phyloP scores from a whole-genome alignment of 2,113 vertebrate species.

The Lathamus discolor region DNA sequence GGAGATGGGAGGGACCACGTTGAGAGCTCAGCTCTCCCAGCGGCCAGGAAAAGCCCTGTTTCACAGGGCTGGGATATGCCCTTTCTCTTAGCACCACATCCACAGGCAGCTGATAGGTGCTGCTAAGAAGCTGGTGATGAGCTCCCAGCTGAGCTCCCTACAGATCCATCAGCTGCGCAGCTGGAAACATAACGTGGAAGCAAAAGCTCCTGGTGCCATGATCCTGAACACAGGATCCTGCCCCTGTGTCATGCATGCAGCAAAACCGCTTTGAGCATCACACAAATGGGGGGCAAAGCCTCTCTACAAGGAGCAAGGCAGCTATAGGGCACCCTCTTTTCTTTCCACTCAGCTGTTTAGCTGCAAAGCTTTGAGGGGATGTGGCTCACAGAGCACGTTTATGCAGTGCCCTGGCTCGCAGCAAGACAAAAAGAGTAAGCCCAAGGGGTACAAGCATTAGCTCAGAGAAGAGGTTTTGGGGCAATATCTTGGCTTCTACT shows the following conservation, averaged over 20 bases:
- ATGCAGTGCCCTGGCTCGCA: neutral
- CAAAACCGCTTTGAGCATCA: neutral
- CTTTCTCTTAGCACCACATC: neutral
- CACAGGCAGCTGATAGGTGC: neutral
- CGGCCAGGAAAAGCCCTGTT: neutral
- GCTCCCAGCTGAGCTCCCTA: neutral
- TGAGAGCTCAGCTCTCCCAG: neutral
- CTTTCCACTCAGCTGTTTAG: neutral
- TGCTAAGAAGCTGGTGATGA: neutral
- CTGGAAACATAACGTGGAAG: neutral
- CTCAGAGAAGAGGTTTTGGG: neutral
- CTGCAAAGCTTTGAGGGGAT: neutral
- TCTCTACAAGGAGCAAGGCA: neutral
- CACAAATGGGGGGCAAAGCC: accelerated
- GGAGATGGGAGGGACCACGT: neutral
- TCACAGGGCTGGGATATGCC: neutral
- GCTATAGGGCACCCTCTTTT: neutral
- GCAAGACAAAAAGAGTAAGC: neutral
- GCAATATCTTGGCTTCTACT: neutral
- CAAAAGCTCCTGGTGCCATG: accelerated
- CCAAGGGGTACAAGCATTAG: neutral
- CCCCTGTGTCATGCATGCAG: neutral
- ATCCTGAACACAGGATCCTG: neutral
- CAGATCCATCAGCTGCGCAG: neutral
- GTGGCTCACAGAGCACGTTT: neutral